Conservation (phyloP, 2,888 invertebrate genomes). For the Keiferia lycopersicella region DNA sequence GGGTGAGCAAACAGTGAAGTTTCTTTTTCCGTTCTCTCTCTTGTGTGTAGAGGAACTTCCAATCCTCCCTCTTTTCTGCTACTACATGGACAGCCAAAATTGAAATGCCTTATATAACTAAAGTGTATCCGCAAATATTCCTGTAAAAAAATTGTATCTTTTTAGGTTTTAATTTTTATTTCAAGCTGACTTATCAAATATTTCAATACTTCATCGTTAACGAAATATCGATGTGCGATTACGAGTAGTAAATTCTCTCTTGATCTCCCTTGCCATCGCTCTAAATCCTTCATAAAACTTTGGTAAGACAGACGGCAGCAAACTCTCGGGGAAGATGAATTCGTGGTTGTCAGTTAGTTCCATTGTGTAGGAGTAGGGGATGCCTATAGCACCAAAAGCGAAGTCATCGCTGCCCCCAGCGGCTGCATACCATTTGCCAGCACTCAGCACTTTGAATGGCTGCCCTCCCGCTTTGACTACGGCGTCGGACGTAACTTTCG, state of each 20-base stretch:
- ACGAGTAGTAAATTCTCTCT: slow-evolving; percentile 49
- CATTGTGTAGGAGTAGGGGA: slow-evolving; percentile 82
- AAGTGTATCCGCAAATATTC: too few relatives aligned
- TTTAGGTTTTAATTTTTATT: too few relatives aligned
- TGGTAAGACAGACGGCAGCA: slow-evolving; percentile 53
- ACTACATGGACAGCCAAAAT: too few relatives aligned
- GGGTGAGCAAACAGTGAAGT: too few relatives aligned
- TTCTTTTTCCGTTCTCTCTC: too few relatives aligned
- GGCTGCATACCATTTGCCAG: slow-evolving; percentile 81
- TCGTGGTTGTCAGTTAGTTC: slow-evolving; percentile 82
- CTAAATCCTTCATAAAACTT: slow-evolving; percentile 68
- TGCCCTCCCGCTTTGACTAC: slow-evolving; percentile 67
- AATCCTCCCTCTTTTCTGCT: too few relatives aligned
- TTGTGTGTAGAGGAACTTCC: too few relatives aligned
- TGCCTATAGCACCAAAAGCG: slow-evolving; percentile 76
- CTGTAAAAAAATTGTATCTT: too few relatives aligned
- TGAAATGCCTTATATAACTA: too few relatives aligned
- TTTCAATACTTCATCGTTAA: not conserved
- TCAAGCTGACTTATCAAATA: not conserved
- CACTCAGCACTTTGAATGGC: slow-evolving; percentile 70
- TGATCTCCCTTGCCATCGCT: slow-evolving; percentile 56
- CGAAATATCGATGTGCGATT: not conserved
- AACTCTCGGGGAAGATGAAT: slow-evolving; percentile 84
- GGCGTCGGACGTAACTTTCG: slow-evolving; percentile 60
- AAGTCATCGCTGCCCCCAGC: slow-evolving; percentile 84